phyloP scores from a whole-genome alignment of 2,888 invertebrate species.

The Stratiomys singularior region DNA sequence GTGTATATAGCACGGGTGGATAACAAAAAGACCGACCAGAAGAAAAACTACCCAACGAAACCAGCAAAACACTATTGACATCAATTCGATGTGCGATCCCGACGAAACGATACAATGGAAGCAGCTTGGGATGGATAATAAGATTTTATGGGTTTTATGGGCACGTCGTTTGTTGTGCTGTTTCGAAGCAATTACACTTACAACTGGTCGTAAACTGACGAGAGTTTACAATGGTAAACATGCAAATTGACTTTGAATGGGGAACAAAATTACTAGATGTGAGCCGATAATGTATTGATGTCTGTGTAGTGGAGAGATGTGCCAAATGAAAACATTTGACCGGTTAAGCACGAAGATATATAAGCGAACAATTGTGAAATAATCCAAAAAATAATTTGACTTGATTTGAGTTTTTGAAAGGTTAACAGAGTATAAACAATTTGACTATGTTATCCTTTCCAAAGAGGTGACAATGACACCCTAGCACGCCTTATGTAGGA shows the following conservation, averaged over 20 bases:
- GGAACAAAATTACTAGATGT: background rate
- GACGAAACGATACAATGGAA: conserved; percentile 19
- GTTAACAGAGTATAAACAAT: too few species aligned
- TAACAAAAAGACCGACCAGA: background rate
- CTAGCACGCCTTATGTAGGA: too few species aligned
- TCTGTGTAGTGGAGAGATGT: too few species aligned
- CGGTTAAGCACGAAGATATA: too few species aligned
- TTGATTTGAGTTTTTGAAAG: too few species aligned
- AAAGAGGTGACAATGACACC: too few species aligned
- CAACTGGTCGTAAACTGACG: conserved; percentile 30
- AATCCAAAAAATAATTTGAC: too few species aligned
- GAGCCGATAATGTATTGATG: too few species aligned
- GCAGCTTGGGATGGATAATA: conserved; percentile 22
- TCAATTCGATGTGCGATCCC: background rate
- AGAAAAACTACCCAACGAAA: background rate
- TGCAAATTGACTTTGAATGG: conserved; percentile 15
- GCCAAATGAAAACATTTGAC: too few species aligned
- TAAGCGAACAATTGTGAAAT: too few species aligned
- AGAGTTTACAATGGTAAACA: conserved; percentile 31
- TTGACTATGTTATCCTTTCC: too few species aligned
- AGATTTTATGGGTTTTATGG: conserved; percentile 35
- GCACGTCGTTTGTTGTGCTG: conserved; percentile 23
- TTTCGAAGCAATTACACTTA: conserved; percentile 39
- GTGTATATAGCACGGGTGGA: background rate
- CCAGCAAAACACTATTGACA: background rate